Evolutionary conservation across 2,888 invertebrate genomes (phyloP), one percentile per base, ranked within the genome.

Genomic region (Cataglyphis rosenhaueri): DNA sequence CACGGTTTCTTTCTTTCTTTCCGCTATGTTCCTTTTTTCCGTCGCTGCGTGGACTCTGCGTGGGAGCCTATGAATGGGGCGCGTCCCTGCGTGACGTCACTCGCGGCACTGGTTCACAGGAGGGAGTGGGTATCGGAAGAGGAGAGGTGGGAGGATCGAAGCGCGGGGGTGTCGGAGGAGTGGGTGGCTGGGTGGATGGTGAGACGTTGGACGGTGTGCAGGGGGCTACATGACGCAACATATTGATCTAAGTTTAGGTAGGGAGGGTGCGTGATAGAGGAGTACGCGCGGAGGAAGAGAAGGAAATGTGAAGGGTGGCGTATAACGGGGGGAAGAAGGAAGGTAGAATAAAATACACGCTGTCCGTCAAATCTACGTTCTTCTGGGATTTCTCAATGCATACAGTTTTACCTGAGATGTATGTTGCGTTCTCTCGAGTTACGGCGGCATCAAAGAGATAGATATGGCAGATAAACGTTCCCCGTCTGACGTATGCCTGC

Each of bases 161-260:
- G 85, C 84, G 85, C 85, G 74, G 85, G 85, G 83, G 73, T 81
- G 87, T 66, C 74, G 88, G 88, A 79, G 82, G 82, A 85, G 88
- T 87, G 84, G 89, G 87, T 86, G 86, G 90, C 85, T 62, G 84
- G 84, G 78, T 64, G 87, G 88, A 84, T 78, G 89, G 84, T 73
- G 85, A 85, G 89, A 88, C 84, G 86, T 84, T 61, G 91, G 92
- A 91, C 86, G 91, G 87, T 85, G 90, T 83, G 88, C 85, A 29
- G 35, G 81, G 88, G 89, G 90, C 89, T 91, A 94, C 92, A 93
- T 94, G 94, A 94, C 94, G 94, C 94, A 94, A 94, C 91, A 94
- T 94, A 94, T 94, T 94, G 94, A 94, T 94, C 93, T 92, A 93
- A 91, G 92, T 93, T 92, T 92, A 21, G 91, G 91, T 90, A 89